Conservation (phyloP, 2,113 vertebrate genomes). For the Marmota monax region DNA sequence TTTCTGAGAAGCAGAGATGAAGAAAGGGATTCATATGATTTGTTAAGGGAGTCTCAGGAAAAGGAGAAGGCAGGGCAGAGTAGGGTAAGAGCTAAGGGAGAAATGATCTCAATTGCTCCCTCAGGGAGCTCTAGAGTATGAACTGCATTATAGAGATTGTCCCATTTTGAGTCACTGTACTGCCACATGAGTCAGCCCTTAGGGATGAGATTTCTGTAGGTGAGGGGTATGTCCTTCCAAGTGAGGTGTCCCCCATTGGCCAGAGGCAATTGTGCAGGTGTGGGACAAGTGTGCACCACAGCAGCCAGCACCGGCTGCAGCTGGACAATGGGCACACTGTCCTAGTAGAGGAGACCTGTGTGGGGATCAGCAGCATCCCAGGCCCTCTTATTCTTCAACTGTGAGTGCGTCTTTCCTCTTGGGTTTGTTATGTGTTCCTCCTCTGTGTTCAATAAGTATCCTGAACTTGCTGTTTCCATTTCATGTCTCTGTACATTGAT, state of each 20-base stretch:
- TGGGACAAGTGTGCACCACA: background rate
- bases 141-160: background rate
- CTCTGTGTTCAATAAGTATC: background rate
- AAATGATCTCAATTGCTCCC: background rate
- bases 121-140: background rate
- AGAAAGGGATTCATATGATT: background rate
- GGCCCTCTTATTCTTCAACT: background rate
- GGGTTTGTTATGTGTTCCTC: background rate
- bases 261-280: background rate
- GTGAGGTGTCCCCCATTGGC: background rate
- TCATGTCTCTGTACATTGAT: background rate
- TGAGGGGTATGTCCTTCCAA: background rate
- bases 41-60: background rate
- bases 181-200: background rate
- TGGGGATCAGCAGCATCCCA: background rate
- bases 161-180: background rate
- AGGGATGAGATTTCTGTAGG: background rate
- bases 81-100: background rate
- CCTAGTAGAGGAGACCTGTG: background rate
- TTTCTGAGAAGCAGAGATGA: slow-evolving; percentile 8
- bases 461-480: background rate
- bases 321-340: background rate
- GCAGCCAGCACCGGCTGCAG: background rate
- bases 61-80: background rate
- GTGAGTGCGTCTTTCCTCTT: background rate